phyloP scores from a whole-genome alignment of 2,797 vertebrate species.

The Gymnoscopelus braueri region DNA sequence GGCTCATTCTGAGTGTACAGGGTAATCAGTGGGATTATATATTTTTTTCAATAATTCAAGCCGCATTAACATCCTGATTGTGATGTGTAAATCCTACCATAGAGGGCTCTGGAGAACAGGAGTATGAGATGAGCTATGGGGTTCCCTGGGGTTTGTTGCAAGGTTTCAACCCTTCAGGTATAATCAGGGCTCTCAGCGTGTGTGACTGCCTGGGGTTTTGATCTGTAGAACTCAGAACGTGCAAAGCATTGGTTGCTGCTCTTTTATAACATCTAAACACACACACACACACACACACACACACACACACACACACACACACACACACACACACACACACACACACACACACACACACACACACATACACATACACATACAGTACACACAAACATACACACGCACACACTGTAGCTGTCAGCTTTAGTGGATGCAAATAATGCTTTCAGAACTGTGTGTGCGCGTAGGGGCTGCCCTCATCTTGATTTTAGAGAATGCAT shows the following conservation, averaged over 20 bases:
- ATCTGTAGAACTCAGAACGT: slow-evolving; percentile 44
- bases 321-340: no score
- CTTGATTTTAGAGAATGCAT: no score
- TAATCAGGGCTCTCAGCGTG: slow-evolving; percentile 45
- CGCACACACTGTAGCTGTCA: no score
- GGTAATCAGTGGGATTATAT: slow-evolving; percentile 48
- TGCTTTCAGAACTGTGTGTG: no score
- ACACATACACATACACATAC: no score
- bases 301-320: no score
- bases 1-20: slow-evolving; percentile 41
- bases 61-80: slow-evolving; percentile 52
- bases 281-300: background rate
- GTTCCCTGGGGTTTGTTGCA: slow-evolving; percentile 11
- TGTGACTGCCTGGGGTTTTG: slow-evolving; percentile 43
- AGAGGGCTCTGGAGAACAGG: slow-evolving; percentile 22
- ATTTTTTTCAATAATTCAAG: slow-evolving; percentile 48
- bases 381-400: no score
- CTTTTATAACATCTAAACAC: background rate
- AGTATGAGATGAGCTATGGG: slow-evolving; percentile 18
- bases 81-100: slow-evolving; percentile 18
- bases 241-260: no score
- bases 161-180: slow-evolving; percentile 46
- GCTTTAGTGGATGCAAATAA: no score
- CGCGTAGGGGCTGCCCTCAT: no score
- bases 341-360: no score